Base-by-base conservation (phyloP, 2,113 vertebrate genomes). In the Pelobates fuscus region DNA sequence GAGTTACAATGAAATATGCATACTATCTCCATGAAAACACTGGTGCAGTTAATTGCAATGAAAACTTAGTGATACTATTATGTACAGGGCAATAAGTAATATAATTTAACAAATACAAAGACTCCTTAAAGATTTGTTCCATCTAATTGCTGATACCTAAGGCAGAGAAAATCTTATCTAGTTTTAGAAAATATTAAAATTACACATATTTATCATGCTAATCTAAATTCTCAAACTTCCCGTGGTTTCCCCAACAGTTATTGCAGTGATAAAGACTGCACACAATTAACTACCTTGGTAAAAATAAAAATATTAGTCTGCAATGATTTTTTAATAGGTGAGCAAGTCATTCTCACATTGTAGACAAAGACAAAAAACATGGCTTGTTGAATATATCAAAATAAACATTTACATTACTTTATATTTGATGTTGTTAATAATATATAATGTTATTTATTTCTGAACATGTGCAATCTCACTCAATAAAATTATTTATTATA, bases 131-230 rank as follows among this genome's bases (percentile, higher is more conserved):
- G 44, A 71, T 61, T 25, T 46, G 58, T 52, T n/a, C 44, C 24
- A 46, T 55, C 46, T 71, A 61, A 46, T 61, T 61, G 69, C 69
- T 71, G 14, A 37, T 29, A 60, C 69, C 24, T 27, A 49, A 71
- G 58, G 37, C 41, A 71, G 37, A 71, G 44, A 69, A 58, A 71
- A 57, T 61, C 57, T 71, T 71, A 71, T 71, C 69, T 71, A 61
- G 58, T 71, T 61, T 60, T 61, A 23, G 30, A 58, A n/a, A 57
- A 23, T 71, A 41, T 49, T 61, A 49, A 49, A 15, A 49, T 49
- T 49, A 49, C 44, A 61, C 37, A 61, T 61, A 71, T 62, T 71
- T 71, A 71, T 58, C 59, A 30, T 41, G 41, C 58, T 71, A 71
- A 61, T 71, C 59, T 24, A 30, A 71, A 71, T 61, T 71, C 59